Conservation (phyloP, 2,797 vertebrate genomes). For the Macropodus opercularis region DNA sequence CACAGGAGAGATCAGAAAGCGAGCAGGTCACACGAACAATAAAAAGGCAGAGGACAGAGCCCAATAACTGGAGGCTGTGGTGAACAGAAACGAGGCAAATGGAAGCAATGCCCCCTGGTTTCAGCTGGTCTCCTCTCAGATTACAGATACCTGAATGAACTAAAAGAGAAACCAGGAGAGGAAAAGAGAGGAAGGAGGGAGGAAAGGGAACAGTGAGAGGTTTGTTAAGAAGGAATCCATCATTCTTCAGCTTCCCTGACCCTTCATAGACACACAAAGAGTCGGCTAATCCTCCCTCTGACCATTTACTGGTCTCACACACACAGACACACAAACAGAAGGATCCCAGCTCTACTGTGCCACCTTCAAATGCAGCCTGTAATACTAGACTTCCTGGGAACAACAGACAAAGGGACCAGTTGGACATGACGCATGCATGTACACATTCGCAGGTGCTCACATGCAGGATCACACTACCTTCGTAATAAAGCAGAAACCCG, state of each 20-base stretch:
- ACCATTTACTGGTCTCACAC: conserved; percentile 31
- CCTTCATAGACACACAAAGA: conserved; percentile 56
- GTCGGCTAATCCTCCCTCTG: conserved; percentile 50
- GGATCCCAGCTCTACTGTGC: conserved; percentile 6
- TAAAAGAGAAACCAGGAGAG: conserved; percentile 11
- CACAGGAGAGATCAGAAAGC: neutral
- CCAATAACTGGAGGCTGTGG: neutral
- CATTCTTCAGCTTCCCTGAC: conserved; percentile 51
- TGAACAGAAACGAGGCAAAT: conserved; percentile 31
- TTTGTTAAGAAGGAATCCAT: conserved; percentile 70
- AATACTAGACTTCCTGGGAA: conserved; percentile 58
- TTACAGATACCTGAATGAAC: conserved; percentile 45
- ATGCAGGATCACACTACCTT: conserved; percentile 27
- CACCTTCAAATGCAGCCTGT: conserved; percentile 43
- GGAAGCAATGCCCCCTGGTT: conserved; percentile 28
- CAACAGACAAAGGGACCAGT: conserved; percentile 54
- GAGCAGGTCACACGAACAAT: conserved; percentile 2
- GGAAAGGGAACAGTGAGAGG: conserved; percentile 52
- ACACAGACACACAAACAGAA: conserved; percentile 25
- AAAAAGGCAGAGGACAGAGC: conserved; percentile 18
- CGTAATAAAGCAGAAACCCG: conserved; percentile 60
- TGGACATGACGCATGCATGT: conserved; percentile 29
- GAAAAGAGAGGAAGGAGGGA: conserved; percentile 4
- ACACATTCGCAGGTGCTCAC: conserved; percentile 9
- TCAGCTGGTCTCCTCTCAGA: conserved; percentile 38